Evolutionary conservation across 2,797 vertebrate genomes (phyloP).

Genomic region (Myiotriccus ornatus): DNA sequence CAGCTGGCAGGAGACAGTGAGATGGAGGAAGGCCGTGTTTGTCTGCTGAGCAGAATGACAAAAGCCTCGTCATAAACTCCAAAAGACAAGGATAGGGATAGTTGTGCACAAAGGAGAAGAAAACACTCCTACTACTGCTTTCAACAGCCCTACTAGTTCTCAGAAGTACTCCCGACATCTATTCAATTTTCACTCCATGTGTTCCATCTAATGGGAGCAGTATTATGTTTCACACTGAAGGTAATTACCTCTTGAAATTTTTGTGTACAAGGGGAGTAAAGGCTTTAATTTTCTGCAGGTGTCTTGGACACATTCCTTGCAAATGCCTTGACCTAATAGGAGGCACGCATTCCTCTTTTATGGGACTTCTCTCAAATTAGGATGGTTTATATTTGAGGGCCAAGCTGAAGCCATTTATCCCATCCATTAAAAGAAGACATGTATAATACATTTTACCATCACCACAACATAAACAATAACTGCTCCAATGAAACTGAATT

Average conservation of each 20-base stretch:
- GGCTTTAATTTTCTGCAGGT: slow-evolving; percentile 78
- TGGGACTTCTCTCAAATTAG: slow-evolving; percentile 10
- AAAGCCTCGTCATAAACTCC: slow-evolving; percentile 14
- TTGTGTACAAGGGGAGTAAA: slow-evolving; percentile 58
- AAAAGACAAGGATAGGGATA: neutral
- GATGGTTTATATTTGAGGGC: slow-evolving; percentile 5
- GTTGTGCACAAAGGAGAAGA: slow-evolving; percentile 12
- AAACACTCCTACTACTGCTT: slow-evolving; percentile 31
- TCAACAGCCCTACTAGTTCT: slow-evolving; percentile 53
- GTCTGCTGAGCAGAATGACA: neutral
- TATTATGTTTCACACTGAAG: slow-evolving; percentile 65
- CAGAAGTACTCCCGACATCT: slow-evolving; percentile 16
- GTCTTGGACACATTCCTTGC: slow-evolving; percentile 60
- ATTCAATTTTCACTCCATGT: slow-evolving; percentile 64
- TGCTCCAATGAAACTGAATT: neutral
- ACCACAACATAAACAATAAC: neutral
- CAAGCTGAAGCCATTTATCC: slow-evolving; percentile 34
- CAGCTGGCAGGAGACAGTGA: slow-evolving; percentile 44
- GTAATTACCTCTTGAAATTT: slow-evolving; percentile 75
- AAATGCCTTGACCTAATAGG: slow-evolving; percentile 58
- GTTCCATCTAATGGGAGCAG: slow-evolving; percentile 63
- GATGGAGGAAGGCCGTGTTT: slow-evolving; percentile 11
- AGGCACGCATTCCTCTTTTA: slow-evolving; percentile 62
- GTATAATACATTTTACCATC: neutral
- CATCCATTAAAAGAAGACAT: neutral